Base-by-base conservation (phyloP, 2,797 vertebrate genomes). In the Falco peregrinus region DNA sequence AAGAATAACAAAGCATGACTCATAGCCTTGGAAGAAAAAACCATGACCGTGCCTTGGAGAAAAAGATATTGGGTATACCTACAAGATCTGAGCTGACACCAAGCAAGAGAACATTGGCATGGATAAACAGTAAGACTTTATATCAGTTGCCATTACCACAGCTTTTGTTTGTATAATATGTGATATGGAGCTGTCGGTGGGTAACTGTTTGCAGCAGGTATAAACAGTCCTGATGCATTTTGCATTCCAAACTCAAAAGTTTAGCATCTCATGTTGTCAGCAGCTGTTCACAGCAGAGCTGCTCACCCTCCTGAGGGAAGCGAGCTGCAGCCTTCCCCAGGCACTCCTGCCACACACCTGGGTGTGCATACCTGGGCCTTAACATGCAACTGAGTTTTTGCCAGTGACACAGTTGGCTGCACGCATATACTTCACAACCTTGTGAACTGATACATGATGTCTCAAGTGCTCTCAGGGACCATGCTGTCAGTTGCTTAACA, bases 331-430 rank as follows among this genome's bases (percentile, higher is more conserved):
- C 53, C 51, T 80, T 56, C 21, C 51, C 20, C 35, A 51, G 48
- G 20, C 71, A 13, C 16, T 35, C 61, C 65, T 37, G 26, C 12
- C 81, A 21, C 5, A 0, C 3, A 54, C 35, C 50, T 59, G 67
- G 17, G 12, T 22, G 13, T 5, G 22, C 68, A 41, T 9, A 41
- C 3, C 0, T 5, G 57, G 12, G 28, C 41, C 18, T 35, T 35
- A 1, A 10, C 8, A 0, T 1, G 18, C 6, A 50, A 47, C 2
- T 14, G 18, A 28, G 11, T n/a, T 76, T 60, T 25, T 45, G 22
- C 48, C n/a, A 19, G 76, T 13, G 33, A 29, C 37, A 33, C 37
- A 41, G 50, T 6, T 22, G 73, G 65, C 51, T 95, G 57, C 73
- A 68, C 61, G 16, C 33, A 4, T 45, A 13, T 45, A 33, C 59